Evolutionary conservation across 1,140 invertebrate species (phyloP).

Genomic region (Drosophila ambigua): DNA sequence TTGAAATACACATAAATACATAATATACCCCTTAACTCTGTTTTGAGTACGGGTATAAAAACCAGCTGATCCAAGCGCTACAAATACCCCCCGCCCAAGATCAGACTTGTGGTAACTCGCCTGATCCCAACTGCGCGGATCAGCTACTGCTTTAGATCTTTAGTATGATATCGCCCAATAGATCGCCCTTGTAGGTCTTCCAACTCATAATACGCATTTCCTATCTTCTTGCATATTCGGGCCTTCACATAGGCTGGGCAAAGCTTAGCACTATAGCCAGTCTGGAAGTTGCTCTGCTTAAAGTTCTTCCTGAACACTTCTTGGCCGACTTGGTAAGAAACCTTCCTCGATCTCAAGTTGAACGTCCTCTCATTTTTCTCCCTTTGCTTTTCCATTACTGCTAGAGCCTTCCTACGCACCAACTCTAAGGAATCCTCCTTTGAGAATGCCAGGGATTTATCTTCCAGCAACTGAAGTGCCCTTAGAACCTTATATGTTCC

Average conservation of each 20-base stretch:
- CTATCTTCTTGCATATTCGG: slow-evolving; percentile 8
- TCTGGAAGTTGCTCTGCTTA: slow-evolving; percentile 13
- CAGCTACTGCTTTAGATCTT: too few relatives aligned
- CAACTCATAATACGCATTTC: not conserved
- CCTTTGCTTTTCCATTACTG: not conserved
- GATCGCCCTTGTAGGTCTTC: not conserved
- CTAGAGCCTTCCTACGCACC: not conserved
- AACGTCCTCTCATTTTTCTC: not conserved
- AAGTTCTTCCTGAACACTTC: slow-evolving; percentile 15
- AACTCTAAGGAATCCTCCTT: slow-evolving; percentile 6
- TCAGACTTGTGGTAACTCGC: too few relatives aligned
- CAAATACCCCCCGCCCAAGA: too few relatives aligned
- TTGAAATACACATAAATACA: too few relatives aligned
- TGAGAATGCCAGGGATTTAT: too few relatives aligned
- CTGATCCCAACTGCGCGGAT: too few relatives aligned
- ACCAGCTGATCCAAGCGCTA: too few relatives aligned
- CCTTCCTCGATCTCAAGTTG: slow-evolving; percentile 1
- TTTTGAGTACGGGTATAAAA: too few relatives aligned
- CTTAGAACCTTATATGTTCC: too few relatives aligned
- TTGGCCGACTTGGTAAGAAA: slow-evolving; percentile 10
- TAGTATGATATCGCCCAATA: not conserved
- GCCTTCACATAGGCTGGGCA: slow-evolving; percentile 11
- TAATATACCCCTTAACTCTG: too few relatives aligned
- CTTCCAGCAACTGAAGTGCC: too few relatives aligned
- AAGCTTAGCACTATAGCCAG: slow-evolving; percentile 26